These are phyloP conservation scores for Aptenodytes forsteri DNA, from an alignment of 2,113 vertebrate genomes.

Conservation along the genomic window DNA sequence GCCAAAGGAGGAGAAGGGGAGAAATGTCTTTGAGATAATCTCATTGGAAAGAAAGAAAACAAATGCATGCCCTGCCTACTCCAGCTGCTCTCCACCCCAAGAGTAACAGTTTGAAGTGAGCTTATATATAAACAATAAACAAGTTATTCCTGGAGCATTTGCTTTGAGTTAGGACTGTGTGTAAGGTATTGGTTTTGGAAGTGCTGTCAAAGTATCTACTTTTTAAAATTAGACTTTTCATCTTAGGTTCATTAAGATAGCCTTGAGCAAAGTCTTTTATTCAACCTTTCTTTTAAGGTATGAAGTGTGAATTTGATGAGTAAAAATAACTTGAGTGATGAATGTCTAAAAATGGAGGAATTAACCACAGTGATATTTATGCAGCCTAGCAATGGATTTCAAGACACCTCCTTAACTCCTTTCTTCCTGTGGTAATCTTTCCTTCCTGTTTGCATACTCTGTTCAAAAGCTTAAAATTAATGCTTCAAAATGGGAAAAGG, in stretches of 20 bases:
- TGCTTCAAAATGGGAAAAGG: not conserved
- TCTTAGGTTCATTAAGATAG: constrained; percentile 46
- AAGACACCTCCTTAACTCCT: not conserved
- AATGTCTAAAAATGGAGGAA: constrained; percentile 44
- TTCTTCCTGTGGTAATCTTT: not conserved
- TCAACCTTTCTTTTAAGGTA: constrained; percentile 33
- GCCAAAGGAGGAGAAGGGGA: constrained; percentile 12
- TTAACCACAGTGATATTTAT: constrained; percentile 18
- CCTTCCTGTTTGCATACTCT: constrained; percentile 17
- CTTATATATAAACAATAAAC: constrained; percentile 61
- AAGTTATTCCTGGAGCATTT: constrained; percentile 40
- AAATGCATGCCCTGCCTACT: not conserved
- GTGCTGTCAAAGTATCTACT: not conserved
- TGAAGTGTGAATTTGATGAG: not conserved
- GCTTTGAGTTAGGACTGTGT: constrained; percentile 22
- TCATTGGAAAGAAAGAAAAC: constrained; percentile 47
- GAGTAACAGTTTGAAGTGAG: constrained; percentile 54
- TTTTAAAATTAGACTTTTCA: constrained; percentile 24
- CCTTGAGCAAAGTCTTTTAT: constrained; percentile 39
- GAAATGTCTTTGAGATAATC: constrained; percentile 16
- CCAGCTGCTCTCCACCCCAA: constrained; percentile 28
- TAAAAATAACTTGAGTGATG: constrained; percentile 40
- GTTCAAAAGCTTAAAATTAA: constrained; percentile 14
- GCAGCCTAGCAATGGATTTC: constrained; percentile 7
- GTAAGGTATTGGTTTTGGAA: constrained; percentile 23